Conservation (phyloP, 2,797 vertebrate genomes). For the Cichlasoma orientale region DNA sequence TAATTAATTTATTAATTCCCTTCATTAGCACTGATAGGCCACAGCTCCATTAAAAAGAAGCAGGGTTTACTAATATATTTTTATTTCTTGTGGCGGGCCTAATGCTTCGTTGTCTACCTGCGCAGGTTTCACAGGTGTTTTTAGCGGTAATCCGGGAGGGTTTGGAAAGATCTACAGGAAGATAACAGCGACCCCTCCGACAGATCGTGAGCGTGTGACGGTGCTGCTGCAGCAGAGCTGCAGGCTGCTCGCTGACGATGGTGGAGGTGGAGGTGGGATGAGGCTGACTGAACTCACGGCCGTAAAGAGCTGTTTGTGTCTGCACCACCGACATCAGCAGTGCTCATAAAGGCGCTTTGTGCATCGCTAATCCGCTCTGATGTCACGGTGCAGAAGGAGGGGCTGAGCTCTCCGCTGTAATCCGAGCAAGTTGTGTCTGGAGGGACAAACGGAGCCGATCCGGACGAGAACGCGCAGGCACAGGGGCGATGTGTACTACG, state of each 20-base stretch:
- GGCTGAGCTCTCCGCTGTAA: conserved; percentile 68
- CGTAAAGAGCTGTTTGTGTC: conserved; percentile 13
- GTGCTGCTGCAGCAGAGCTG: conserved; percentile 35
- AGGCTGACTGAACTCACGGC: conserved; percentile 13
- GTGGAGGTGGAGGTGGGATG: conserved; percentile 39
- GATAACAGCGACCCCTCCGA: conserved; percentile 52
- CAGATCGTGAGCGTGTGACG: background rate
- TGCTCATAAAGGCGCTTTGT: conserved; percentile 72
- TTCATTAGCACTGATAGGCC: background rate
- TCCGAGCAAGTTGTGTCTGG: conserved; percentile 66
- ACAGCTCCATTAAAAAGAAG: background rate
- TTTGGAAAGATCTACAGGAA: background rate
- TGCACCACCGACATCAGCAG: conserved; percentile 40
- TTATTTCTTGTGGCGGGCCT: background rate
- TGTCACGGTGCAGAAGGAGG: conserved; percentile 78
- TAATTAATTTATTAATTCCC: no score
- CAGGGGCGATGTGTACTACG: conserved; percentile 47
- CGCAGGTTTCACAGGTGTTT: background rate
- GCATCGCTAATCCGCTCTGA: conserved; percentile 81
- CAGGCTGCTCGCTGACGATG: conserved; percentile 31
- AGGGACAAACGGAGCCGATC: conserved; percentile 44
- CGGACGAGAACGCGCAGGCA: conserved; percentile 11
- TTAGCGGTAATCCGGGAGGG: background rate
- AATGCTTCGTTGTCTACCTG: background rate
- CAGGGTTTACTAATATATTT: background rate